A percentile compares a stretch with the other conserved stretches of the same genome.
phyloP scores from a whole-genome alignment of 2,113 vertebrate species.

The zebrafish (Danio rerio) region GRCz12tu NC_133189.1:3364001-3364500 shows the following conservation, averaged over 20 bases:
- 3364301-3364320: slow-evolving; percentile 41
- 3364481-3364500: too few relatives aligned
- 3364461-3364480: too few relatives aligned
- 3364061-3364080: not conserved
- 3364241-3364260: slow-evolving; percentile 19
- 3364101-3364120: slow-evolving; percentile 44
- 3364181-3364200: not conserved
- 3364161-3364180: not conserved
- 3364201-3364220: slow-evolving; percentile 7
- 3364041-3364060: not conserved
- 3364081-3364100: not conserved
- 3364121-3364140: slow-evolving; percentile 23
- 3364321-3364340: not conserved
- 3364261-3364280: slow-evolving; percentile 14
- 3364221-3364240: slow-evolving; percentile 23
- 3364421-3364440: not conserved
- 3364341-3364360: not conserved
- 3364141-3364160: not conserved
- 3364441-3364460: not conserved
- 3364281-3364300: slow-evolving; percentile 6
- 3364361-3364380: not conserved
- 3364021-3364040: slow-evolving; percentile 23
- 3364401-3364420: not conserved
- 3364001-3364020: slow-evolving; percentile 39
- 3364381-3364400: not conserved